Evolutionary conservation across 2,113 vertebrate genomes (phyloP).

Genomic region (Choloepus hoffmanni): DNA sequence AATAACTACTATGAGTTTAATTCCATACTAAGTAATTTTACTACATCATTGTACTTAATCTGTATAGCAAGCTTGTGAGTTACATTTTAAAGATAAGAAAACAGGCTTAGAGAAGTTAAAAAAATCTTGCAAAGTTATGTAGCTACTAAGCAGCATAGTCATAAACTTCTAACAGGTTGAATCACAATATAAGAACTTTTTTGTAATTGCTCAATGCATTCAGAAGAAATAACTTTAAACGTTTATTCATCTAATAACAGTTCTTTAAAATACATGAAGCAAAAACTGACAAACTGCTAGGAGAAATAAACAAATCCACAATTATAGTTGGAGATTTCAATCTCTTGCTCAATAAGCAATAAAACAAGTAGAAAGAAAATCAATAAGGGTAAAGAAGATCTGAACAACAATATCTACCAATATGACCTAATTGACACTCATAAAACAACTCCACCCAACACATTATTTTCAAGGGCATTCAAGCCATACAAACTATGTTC

Average conservation of each 20-base stretch:
- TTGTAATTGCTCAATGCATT: background rate
- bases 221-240: background rate
- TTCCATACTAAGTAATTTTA: background rate
- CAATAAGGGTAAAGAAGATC: no score
- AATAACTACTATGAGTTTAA: background rate
- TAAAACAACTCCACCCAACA: no score
- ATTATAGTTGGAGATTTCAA: no score
- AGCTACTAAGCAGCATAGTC: background rate
- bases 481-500: no score
- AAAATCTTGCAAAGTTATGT: background rate
- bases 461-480: no score
- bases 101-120: background rate
- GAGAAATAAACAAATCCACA: no score
- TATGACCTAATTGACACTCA: no score
- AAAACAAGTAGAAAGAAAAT: no score
- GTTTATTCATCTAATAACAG: background rate
- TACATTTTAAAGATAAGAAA: background rate
- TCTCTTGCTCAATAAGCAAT: no score
- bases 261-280: background rate
- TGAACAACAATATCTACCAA: no score
- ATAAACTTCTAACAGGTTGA: background rate
- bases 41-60: background rate
- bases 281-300: background rate
- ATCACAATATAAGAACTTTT: background rate
- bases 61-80: background rate